These are phyloP conservation scores for Ctenosaura bakeri DNA, from an alignment of 2,797 vertebrate species.

Conservation along the genomic window DNA sequence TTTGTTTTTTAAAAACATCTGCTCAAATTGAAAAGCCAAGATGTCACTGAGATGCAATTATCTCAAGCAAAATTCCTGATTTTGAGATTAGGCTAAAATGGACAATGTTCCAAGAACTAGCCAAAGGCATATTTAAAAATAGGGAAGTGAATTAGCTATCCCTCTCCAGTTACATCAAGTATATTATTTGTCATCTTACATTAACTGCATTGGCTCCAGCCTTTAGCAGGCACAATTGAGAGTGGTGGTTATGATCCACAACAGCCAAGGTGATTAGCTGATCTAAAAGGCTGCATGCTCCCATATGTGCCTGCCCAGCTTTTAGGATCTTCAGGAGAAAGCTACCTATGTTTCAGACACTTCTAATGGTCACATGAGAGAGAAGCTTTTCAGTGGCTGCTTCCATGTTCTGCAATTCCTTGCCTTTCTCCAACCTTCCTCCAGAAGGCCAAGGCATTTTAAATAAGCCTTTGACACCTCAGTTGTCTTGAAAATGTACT, in stretches of 20 bases:
- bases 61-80: background rate
- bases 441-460: background rate
- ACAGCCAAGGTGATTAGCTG: too few species aligned
- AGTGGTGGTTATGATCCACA: too few species aligned
- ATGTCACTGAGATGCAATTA: background rate
- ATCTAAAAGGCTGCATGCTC: too few species aligned
- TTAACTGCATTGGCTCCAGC: background rate
- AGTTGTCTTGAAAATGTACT: background rate
- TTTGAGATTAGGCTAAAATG: background rate
- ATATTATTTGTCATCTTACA: background rate
- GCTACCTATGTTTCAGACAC: background rate
- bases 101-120: background rate
- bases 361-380: background rate
- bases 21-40: background rate
- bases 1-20: background rate
- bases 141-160: background rate
- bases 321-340: background rate
- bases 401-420: background rate
- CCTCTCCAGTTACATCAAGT: background rate
- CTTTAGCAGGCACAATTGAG: background rate
- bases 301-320: too few species aligned
- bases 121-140: background rate
- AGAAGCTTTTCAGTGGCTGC: background rate
- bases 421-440: background rate
- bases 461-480: background rate